Conservation (phyloP, 2,797 vertebrate genomes). For the Rhadinocentrus ornatus region DNA sequence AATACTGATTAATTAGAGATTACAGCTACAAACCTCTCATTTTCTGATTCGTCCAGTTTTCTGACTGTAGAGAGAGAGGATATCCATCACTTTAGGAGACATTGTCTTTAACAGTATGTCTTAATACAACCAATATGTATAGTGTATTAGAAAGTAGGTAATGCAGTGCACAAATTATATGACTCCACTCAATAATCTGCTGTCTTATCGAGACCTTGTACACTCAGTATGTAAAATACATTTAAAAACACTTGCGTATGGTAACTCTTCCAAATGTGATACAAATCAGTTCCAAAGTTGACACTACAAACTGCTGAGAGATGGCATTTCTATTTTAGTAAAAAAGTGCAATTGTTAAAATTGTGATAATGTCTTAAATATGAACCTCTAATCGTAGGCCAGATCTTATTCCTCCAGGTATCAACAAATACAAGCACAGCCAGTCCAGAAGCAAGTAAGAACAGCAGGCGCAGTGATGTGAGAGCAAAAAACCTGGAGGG, state of each 20-base stretch:
- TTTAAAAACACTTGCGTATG: neutral
- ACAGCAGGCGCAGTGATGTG: constrained; percentile 91
- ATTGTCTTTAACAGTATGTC: neutral
- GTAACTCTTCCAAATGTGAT: constrained; percentile 12
- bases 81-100: constrained; percentile 14
- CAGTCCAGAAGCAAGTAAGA: constrained; percentile 86
- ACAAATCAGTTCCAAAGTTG: constrained; percentile 20
- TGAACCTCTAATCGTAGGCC: constrained; percentile 92
- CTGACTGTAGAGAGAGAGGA: constrained; percentile 83
- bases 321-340: constrained; percentile 13
- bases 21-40: constrained; percentile 88
- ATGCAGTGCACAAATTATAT: neutral
- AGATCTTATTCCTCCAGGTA: constrained; percentile 94
- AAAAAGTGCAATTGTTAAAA: constrained; percentile 7
- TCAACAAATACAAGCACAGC: constrained; percentile 88
- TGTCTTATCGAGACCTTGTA: neutral
- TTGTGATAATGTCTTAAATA: constrained; percentile 11
- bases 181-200: neutral
- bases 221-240: neutral
- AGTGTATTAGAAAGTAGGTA: neutral
- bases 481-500: constrained; percentile 91
- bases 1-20: neutral
- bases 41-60: constrained; percentile 87
- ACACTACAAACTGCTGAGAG: constrained; percentile 2
- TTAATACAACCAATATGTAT: neutral